phyloP scores from a whole-genome alignment of 2,113 vertebrate genomes.

The Microtus montanus region DNA sequence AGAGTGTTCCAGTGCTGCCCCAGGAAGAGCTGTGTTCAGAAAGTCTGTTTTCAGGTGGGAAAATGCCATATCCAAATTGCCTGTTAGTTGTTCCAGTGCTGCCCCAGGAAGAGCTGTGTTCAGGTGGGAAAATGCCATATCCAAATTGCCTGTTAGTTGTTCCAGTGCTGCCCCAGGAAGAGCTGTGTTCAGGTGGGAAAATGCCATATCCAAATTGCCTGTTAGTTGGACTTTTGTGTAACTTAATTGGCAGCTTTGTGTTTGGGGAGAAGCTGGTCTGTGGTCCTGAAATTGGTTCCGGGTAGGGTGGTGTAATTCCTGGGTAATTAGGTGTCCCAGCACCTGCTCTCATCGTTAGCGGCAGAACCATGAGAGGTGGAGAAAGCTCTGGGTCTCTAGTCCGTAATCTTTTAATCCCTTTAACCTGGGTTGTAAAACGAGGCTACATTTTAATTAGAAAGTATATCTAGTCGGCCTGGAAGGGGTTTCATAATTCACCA shows the following conservation, averaged over 20 bases:
- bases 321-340: slow-evolving; percentile 56
- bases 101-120: slow-evolving; percentile 3
- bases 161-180: background rate
- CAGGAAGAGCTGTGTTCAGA: background rate
- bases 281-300: slow-evolving; percentile 53
- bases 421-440: slow-evolving; percentile 72
- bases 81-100: slow-evolving; percentile 8
- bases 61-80: slow-evolving; percentile 60
- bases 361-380: slow-evolving; percentile 57
- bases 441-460: slow-evolving; percentile 17
- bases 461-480: slow-evolving; percentile 30
- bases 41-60: slow-evolving; percentile 46
- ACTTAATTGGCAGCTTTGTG: slow-evolving; percentile 77
- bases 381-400: slow-evolving; percentile 22
- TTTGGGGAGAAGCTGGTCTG: slow-evolving; percentile 67
- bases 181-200: slow-evolving; percentile 46
- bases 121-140: slow-evolving; percentile 50
- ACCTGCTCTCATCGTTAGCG: slow-evolving; percentile 50
- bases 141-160: slow-evolving; percentile 62
- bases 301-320: slow-evolving; percentile 43
- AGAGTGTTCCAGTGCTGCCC: background rate
- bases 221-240: slow-evolving; percentile 69
- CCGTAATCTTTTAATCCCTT: slow-evolving; percentile 73
- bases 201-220: slow-evolving; percentile 63
- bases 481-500: slow-evolving; percentile 39